Base-by-base conservation (phyloP, 2,113 vertebrate genomes). In the Callithrix jacchus region DNA sequence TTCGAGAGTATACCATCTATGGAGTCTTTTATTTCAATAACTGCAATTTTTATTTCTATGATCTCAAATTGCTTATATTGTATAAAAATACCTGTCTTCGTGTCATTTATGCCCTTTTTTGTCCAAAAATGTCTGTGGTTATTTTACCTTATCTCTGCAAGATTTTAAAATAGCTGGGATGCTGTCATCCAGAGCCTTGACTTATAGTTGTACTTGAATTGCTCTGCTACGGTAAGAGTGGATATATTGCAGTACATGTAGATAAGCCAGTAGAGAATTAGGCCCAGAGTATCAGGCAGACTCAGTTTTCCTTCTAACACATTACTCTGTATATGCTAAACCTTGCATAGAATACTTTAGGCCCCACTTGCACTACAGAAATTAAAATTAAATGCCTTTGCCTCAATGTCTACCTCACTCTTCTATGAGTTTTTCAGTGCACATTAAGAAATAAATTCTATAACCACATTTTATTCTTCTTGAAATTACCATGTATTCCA, bases 171-270 rank as follows among this genome's bases (percentile, higher is more conserved):
- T 49, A 0, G 77, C 35, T 27, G 32, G 3, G 8, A 20, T 66
- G 16, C 0, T 1, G 8, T n/a, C 49, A 85, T 56, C 23, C 56
- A n/a, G 40, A 56, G 32, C 27, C 54, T 54, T 47, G 66, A 32
- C 9, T 76, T 89, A 20, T 0, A 30, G 3, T 2, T 16, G 14
- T 2, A 9, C 1, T 8, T 42, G 45, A 61, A 23, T 32, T 40
- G 23, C 54, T 0, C 61, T 17, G 8, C 1, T 25, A 3, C 1
- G 0, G 12, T 10, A 8, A 27, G 9, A 21, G 20, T 11, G 18
- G 8, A 9, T 25, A 16, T 25, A 6, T 40, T 23, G 40, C 8
- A 80, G 54, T 8, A 11, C 23, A 6, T 32, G 9, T 8, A 20
- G 58, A 56, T 42, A 54, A 47, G 11, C 14, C 23, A 16, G 18